Evolutionary conservation across 2,888 invertebrate species (phyloP).

Genomic region (Smittia aterrima): DNA sequence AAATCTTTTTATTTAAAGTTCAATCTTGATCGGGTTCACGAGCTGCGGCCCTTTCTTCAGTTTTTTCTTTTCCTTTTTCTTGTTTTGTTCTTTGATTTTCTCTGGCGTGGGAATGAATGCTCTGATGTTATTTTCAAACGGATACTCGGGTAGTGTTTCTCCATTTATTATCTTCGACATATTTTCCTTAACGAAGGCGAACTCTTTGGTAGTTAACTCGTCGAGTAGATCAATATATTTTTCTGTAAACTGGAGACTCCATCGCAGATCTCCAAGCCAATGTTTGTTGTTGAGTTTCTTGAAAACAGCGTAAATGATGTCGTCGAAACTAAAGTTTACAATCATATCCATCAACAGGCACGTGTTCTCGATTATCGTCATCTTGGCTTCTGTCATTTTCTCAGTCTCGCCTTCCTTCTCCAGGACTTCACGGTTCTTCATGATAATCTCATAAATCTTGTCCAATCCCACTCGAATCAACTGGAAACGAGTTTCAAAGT

Average conservation of each 20-base stretch:
- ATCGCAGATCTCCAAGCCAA: constrained; percentile 39
- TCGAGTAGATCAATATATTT: constrained; percentile 38
- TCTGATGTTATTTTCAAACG: constrained; percentile 18
- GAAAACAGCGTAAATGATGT: constrained; percentile 32
- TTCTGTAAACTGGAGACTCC: constrained; percentile 33
- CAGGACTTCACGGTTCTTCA: not conserved
- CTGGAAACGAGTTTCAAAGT: constrained; percentile 41
- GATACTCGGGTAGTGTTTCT: not conserved
- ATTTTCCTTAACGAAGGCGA: constrained; percentile 2
- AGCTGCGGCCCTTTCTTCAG: constrained; percentile 42
- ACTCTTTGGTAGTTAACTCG: constrained; percentile 38
- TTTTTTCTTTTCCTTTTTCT: constrained; percentile 42
- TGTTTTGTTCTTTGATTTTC: constrained; percentile 19
- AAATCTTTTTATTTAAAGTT: not conserved
- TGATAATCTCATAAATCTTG: constrained; percentile 38
- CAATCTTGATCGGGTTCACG: not conserved
- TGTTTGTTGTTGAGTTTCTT: not conserved
- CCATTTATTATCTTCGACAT: not conserved
- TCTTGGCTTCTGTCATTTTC: constrained; percentile 36
- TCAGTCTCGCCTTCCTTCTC: not conserved
- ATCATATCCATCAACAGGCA: constrained; percentile 43
- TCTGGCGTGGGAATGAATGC: not conserved
- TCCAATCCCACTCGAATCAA: constrained; percentile 37
- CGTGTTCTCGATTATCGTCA: constrained; percentile 42
- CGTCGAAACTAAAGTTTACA: constrained; percentile 39